phyloP scores from a whole-genome alignment of 2,113 vertebrate species.

The Neodon shergylaensis region DNA sequence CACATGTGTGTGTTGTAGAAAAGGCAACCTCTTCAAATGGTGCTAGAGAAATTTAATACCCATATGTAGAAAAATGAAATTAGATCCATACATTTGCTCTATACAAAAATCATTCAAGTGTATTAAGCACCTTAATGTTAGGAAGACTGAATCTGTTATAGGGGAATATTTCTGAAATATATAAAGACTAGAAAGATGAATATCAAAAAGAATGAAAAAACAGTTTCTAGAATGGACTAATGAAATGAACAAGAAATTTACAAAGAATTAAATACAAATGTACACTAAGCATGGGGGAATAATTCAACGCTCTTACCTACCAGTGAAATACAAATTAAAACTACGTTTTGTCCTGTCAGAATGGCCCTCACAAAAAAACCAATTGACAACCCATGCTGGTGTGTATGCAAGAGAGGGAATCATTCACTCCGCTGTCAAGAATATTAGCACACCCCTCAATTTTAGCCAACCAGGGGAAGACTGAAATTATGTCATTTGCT shows the following conservation, averaged over 20 bases:
- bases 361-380: neutral
- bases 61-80: neutral
- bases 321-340: neutral
- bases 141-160: neutral
- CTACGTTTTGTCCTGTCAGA: neutral
- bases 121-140: neutral
- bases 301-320: neutral
- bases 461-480: neutral
- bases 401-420: neutral
- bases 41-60: neutral
- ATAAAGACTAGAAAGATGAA: neutral
- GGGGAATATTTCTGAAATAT: neutral
- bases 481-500: neutral
- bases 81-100: neutral
- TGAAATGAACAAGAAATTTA: neutral
- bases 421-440: no score
- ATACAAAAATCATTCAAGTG: neutral
- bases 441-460: neutral
- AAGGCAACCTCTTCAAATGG: neutral
- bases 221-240: neutral
- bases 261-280: neutral
- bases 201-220: neutral
- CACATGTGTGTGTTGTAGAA: neutral
- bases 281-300: neutral
- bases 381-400: no score